Conservation (phyloP, 2,888 invertebrate species). For the Meghimatium bilineatum region DNA sequence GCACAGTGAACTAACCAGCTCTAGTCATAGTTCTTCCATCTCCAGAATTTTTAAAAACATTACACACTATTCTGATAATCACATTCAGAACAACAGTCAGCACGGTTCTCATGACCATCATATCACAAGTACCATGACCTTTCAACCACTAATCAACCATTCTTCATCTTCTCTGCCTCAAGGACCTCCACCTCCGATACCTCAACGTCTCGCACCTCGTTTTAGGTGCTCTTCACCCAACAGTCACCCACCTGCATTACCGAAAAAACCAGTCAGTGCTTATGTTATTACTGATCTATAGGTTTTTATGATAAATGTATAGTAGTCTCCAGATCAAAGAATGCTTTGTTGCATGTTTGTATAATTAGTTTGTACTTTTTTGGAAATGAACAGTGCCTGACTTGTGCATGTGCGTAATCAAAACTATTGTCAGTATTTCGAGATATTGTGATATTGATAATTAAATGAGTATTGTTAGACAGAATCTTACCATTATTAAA, state of each 20-base stretch:
- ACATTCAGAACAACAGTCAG: background rate
- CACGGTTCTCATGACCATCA: background rate
- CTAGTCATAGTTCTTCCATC: constrained; percentile 1
- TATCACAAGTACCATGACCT: background rate
- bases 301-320: background rate
- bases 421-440: background rate
- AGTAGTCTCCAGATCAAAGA: background rate
- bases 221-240: constrained; percentile 26
- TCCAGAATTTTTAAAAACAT: background rate
- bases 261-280: constrained; percentile 17
- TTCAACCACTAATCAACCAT: background rate
- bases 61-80: background rate
- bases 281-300: constrained; percentile 53
- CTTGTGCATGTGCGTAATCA: background rate
- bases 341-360: background rate
- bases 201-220: constrained; percentile 39
- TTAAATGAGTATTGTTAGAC: too few species aligned
- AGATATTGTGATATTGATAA: background rate
- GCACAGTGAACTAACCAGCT: constrained; percentile 33
- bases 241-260: constrained; percentile 22
- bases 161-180: constrained; percentile 23
- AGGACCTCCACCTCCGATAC: constrained; percentile 45
- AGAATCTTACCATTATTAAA: too few species aligned
- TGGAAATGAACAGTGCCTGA: background rate
- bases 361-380: background rate